Evolutionary conservation across 2,888 invertebrate genomes (phyloP).

Genomic region (Limenitis camilla): DNA sequence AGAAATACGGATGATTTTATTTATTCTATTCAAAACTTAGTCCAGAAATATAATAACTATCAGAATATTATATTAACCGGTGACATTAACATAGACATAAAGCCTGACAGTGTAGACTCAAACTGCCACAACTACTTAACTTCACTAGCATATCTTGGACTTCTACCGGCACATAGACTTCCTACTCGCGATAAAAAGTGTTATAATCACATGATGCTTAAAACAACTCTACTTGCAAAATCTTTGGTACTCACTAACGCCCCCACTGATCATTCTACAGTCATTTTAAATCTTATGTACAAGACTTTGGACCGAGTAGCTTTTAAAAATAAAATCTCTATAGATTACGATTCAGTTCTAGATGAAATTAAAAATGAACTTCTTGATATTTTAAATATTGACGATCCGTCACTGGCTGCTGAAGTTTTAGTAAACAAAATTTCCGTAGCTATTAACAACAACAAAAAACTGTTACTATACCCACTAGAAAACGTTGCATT

Average conservation of each 20-base stretch:
- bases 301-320: not conserved
- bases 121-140: constrained; percentile 15
- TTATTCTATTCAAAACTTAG: constrained; percentile 6
- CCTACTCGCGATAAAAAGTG: constrained; percentile 22
- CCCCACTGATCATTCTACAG: constrained; percentile 15
- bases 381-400: not conserved
- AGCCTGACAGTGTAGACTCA: constrained; percentile 7
- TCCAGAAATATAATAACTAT: not conserved
- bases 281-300: constrained; percentile 8
- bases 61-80: constrained; percentile 12
- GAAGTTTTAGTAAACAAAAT: constrained; percentile 4
- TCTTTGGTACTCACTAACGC: constrained; percentile 12
- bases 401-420: constrained; percentile 8
- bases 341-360: not conserved
- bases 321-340: constrained; percentile 1
- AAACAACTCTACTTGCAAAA: constrained; percentile 5
- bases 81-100: constrained; percentile 19
- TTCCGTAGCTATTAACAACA: constrained; percentile 3
- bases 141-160: constrained; percentile 14
- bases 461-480: constrained; percentile 1
- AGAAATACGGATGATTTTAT: constrained; percentile 4
- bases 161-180: constrained; percentile 16
- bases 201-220: constrained; percentile 20
- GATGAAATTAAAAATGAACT: constrained; percentile 2
- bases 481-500: constrained; percentile 3